Evolutionary conservation across 2,888 invertebrate genomes (phyloP).

Genomic region (Cephus spinipes): DNA sequence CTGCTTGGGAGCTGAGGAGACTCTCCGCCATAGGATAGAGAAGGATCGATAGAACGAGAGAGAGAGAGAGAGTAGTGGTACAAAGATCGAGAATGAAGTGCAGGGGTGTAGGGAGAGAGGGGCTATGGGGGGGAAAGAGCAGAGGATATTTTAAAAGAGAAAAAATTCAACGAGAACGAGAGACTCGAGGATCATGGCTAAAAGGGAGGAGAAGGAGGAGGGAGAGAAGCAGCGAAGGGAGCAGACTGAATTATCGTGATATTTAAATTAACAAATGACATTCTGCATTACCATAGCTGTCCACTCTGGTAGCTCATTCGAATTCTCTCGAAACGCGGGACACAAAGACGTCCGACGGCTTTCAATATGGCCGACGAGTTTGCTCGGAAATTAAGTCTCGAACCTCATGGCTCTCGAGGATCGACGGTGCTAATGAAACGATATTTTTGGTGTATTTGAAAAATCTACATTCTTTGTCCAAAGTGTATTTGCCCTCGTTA

Average conservation of each 20-base stretch:
- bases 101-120: slow-evolving; percentile 14
- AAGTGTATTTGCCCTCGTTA: neutral
- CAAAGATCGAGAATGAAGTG: slow-evolving; percentile 24
- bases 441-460: neutral
- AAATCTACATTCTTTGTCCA: neutral
- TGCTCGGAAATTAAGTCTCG: neutral
- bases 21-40: neutral
- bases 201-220: too few relatives aligned
- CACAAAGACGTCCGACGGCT: neutral
- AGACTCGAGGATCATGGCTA: neutral
- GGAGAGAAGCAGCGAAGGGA: neutral
- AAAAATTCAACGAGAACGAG: neutral
- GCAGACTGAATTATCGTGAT: slow-evolving; percentile 61
- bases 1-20: slow-evolving; percentile 6
- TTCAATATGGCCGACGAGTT: neutral
- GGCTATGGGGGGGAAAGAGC: slow-evolving; percentile 22
- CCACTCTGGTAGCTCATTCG: slow-evolving; percentile 46
- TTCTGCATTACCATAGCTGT: slow-evolving; percentile 59
- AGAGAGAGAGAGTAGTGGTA: slow-evolving; percentile 14
- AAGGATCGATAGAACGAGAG: neutral
- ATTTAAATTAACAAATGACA: slow-evolving; percentile 63
- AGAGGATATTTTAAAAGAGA: neutral
- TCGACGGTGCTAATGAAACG: neutral
- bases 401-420: neutral
- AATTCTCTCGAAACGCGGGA: slow-evolving; percentile 37